Evolutionary conservation across 2,113 vertebrate genomes (phyloP), one percentile per base, ranked within the genome.

Genomic region (Petrocephalus microphthalmus): DNA sequence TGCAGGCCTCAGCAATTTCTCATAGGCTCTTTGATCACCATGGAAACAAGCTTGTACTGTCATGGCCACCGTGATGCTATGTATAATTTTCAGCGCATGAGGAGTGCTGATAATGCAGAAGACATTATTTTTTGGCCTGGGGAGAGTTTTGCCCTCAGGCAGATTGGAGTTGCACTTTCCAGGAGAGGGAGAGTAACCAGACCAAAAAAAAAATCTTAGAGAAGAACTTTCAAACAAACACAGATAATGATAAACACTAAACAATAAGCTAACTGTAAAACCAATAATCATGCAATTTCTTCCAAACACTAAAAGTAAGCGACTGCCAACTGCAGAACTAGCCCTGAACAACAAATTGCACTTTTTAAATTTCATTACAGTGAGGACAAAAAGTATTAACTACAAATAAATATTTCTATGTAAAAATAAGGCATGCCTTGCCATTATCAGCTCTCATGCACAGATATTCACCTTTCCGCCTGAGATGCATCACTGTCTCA

Each of bases 31-130:
- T 96, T 96, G 95, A 96, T 93, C 94, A 93, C 96, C 95, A 97
- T 97, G 95, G 96, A 94, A 97, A 97, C 96, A 89, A 0, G 90
- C 67, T 94, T 93, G 93, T 91, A 96, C 95, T 96, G 95, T 97
- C 96, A 95, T 91, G 94, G 94, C 95, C 96, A 96, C 96, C 95
- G 94, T 94, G 93, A 94, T 64, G 90, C 94, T 95, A 95, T 94
- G 92, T 93, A 96, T 94, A 95, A 96, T 95, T 96, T 95, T 94
- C 92, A 3, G 93, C 92, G 94, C 95, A 95, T 97, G 96, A 96
- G 94, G 93, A 95, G 93, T 93, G 93, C 94, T 95, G 96, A 97
- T 97, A 97, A 96, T 96, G 94, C 91, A 86, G 91, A 89, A 94
- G 94, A 95, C 93, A 93, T 94, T 89, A 92, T 94, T 95, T 93